These are phyloP conservation scores for Alosa sapidissima DNA, from an alignment of 2,797 vertebrate species.

Conservation along the genomic window DNA sequence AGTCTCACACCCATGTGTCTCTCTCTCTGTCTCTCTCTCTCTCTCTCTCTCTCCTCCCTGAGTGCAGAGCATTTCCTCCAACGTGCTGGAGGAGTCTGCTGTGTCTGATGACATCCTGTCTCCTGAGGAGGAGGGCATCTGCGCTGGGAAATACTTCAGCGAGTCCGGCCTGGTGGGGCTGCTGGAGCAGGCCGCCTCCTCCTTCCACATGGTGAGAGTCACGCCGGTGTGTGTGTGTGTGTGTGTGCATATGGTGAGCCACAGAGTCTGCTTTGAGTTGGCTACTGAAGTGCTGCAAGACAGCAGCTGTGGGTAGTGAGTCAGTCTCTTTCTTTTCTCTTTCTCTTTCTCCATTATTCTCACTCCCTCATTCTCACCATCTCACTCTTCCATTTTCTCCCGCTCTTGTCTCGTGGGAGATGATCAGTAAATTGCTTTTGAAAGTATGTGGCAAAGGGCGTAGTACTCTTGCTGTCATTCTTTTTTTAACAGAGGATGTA, in stretches of 20 bases:
- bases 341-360: not conserved
- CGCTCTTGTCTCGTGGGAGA: not conserved
- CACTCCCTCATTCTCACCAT: not conserved
- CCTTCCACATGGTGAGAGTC: constrained; percentile 85
- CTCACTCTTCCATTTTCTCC: not conserved
- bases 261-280: not conserved
- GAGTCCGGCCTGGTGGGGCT: constrained; percentile 89
- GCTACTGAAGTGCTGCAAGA: not conserved
- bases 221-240: constrained; percentile 15
- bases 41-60: not conserved
- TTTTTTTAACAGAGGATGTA: not conserved
- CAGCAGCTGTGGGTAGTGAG: not conserved
- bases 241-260: not conserved
- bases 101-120: constrained; percentile 90
- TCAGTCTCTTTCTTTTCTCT: not conserved
- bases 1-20: constrained; percentile 24
- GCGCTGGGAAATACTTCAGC: constrained; percentile 90
- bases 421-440: not conserved
- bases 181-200: constrained; percentile 85
- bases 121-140: constrained; percentile 92
- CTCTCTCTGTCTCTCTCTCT: not conserved
- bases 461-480: not conserved
- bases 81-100: constrained; percentile 88
- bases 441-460: not conserved
- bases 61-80: constrained; percentile 86